Conservation (phyloP, 2,113 vertebrate genomes). For the Odontesthes bonariensis region DNA sequence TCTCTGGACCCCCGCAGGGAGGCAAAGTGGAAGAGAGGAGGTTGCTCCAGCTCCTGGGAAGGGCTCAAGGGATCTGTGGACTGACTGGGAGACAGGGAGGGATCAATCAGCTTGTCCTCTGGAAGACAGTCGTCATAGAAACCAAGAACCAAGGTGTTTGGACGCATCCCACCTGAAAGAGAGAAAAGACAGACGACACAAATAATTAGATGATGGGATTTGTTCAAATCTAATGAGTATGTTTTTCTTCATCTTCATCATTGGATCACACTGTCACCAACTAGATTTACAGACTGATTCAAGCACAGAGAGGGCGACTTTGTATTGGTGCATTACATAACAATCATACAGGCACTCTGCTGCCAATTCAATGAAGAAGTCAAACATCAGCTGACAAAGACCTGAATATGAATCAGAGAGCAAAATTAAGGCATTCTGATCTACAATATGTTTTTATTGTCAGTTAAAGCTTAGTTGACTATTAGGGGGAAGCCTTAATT, state of each 20-base stretch:
- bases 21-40: constrained; percentile 79
- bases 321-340: too few species aligned
- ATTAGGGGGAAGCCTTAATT: too few species aligned
- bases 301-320: too few species aligned
- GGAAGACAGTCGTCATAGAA: constrained; percentile 86
- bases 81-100: constrained; percentile 49
- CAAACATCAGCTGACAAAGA: too few species aligned
- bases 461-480: too few species aligned
- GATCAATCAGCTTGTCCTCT: constrained; percentile 80
- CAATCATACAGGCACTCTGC: too few species aligned
- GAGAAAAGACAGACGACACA: constrained; percentile 1
- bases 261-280: neutral
- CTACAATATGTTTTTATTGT: too few species aligned
- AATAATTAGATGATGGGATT: neutral
- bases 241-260: neutral
- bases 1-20: constrained; percentile 56
- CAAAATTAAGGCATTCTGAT: too few species aligned
- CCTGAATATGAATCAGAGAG: too few species aligned
- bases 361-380: too few species aligned
- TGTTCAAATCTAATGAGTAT: neutral
- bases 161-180: constrained; percentile 90
- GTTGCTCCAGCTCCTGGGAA: constrained; percentile 26
- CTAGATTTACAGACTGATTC: too few species aligned
- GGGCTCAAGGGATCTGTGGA: constrained; percentile 25
- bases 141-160: constrained; percentile 91